Base-by-base conservation (phyloP, 1,140 invertebrate species). In the Solen grandis region DNA sequence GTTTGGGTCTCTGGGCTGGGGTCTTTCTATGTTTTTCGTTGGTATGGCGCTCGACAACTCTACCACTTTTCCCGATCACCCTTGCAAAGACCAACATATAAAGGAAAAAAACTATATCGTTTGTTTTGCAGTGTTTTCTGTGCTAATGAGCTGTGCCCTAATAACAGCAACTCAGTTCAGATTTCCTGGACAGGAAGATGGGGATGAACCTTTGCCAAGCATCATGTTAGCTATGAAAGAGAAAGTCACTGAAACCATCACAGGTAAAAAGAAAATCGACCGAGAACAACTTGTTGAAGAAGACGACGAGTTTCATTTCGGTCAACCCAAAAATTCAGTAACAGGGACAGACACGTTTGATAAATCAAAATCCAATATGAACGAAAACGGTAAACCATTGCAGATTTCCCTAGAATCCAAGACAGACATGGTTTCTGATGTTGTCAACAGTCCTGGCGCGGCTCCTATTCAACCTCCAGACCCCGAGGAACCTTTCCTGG, bases 1-100 rank as follows among this genome's bases (percentile, higher is more conserved):
- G 97, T 99, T 99, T 90, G 99, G 99, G 0, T 99, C 98, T 35
- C 93, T 99, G 29, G 99, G 99, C 27, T 99, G 98, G 98, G 98
- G 97, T 35, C 92, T 99, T 77, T 96, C 98, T 14, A 99, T 99
- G 98, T 99, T 99, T 91, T 96, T 99, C 89, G 97, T 99, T 57
- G 98, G 98, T 46, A 87, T 93, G 59, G 98, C 97, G n/a, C 93
- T 99, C 52, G 99, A 99, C 93, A 97, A 99, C 90, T 98, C 98
- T 0, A 90, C 99, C 94, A 82, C 96, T 94, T 87, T 99, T 96
- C 93, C 96, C 94, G 90, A 93, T 72, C 94, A 94, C 85, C 98
- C 98, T 0, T 99, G 98, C 89, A 95, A 95, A 0, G 75, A 82
- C 22, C 84, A 88, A 62, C 96, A 95, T 3, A 68, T 81, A 16